Evolutionary conservation across 2,888 invertebrate species (phyloP), one percentile per base, ranked within the genome.

Genomic region (Lissocephala sabroskyi): DNA sequence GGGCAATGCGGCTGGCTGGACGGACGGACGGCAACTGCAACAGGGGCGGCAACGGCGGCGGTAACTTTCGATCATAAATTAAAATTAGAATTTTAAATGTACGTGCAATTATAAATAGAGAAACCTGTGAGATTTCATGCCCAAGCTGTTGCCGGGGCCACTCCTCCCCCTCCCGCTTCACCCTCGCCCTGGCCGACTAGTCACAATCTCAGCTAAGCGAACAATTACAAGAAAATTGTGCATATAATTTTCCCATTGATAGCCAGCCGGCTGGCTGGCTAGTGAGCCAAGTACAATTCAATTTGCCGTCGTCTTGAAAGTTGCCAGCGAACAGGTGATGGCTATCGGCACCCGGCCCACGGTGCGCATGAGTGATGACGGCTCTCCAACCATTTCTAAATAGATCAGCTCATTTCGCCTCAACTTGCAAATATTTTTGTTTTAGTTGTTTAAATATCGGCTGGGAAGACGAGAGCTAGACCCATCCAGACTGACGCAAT

Each of bases 61-160:
- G 17, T 16, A 52, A 64, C 70, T 76, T 70, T 70, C 70, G 67
- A 79, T 58, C 73, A 78, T 76, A 76, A 79, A 78, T 70, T 64
- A 73, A 53, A 52, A 76, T 71, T 71, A 73, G 77, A 73, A 71
- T 71, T 79, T 76, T 59, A 79, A 71, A 71, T 71, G 55, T 59
- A 48, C 47, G 44, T 52, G 60, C 67, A 73, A 79, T 79, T 73
- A 71, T 56, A 57, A 43, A 45, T 54, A 53, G 59, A 48, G 48
- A 52, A 64, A 73, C 73, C 68, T 64, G 68, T 75, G 68, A 68
- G 79, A 75, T 71, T 71, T 78, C 76, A 71, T 78, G 67, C 78
- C 57, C 47, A 52, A 65, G 65, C 55, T 45, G 59, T 50, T 56
- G 48, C 13, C 41, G 39, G 39, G 39, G 33, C 59, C 45, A 48